Percentiles rank a stretch among this genome's conserved stretches.
These are phyloP conservation scores for Caenorhabditis latens DNA, from an alignment of 1,140 invertebrate species.

Conservation along the genomic window DNA sequence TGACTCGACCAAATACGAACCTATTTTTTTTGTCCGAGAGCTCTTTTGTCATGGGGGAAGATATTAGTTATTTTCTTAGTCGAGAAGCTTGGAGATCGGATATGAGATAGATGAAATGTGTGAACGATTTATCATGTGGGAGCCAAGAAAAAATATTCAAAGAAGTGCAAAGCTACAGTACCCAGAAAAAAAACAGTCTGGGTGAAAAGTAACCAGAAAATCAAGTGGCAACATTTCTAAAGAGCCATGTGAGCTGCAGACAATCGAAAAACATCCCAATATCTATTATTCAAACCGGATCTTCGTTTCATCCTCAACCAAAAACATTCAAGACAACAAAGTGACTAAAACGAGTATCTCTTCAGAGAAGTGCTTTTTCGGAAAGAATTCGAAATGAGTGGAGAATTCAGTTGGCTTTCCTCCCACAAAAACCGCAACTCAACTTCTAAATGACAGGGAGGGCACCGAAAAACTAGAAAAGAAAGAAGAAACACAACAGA, in stretches of 20 bases:
- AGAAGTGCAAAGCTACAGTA: too few species aligned
- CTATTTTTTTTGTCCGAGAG: too few species aligned
- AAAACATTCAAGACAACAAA: constrained; percentile 26
- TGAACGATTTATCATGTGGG: too few species aligned
- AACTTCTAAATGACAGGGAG: constrained; percentile 42
- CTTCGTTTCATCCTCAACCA: background rate
- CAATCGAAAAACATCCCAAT: background rate
- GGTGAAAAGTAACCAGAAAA: too few species aligned
- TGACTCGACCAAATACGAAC: constrained; percentile 24
- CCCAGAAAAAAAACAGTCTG: too few species aligned
- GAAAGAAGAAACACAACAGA: background rate
- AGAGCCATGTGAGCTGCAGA: background rate
- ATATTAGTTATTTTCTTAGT: background rate
- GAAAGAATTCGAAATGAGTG: constrained; percentile 46
- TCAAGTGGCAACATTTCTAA: background rate
- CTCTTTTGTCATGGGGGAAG: background rate
- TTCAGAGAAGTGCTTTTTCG: constrained; percentile 32
- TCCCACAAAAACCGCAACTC: constrained; percentile 11
- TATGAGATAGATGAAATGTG: background rate
- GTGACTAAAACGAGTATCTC: constrained; percentile 34
- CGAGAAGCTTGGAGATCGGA: too few species aligned
- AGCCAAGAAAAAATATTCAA: too few species aligned
- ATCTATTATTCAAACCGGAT: constrained; percentile 39
- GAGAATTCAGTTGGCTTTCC: constrained; percentile 6
- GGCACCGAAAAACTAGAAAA: background rate